These are phyloP conservation scores for Alcis repandata DNA, from an alignment of 2,888 invertebrate genomes.

Conservation along the genomic window DNA sequence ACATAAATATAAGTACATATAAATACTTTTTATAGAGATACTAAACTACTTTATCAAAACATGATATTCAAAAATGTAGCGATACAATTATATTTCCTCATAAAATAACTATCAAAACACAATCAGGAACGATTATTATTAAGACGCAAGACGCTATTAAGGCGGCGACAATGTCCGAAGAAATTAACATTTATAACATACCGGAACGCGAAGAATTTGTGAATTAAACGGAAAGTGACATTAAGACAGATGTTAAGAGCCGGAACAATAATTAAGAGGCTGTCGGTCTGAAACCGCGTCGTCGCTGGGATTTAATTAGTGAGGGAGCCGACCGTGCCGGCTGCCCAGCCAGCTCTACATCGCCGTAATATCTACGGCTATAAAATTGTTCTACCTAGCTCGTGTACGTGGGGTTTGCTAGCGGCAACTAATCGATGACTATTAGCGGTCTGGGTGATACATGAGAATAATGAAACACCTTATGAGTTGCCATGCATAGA, in stretches of 20 bases:
- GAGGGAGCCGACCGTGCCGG: slow-evolving; percentile 72
- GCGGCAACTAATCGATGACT: slow-evolving; percentile 21
- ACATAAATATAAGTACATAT: too few species aligned
- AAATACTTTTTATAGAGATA: too few species aligned
- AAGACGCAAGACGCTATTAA: slow-evolving; percentile 33
- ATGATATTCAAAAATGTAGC: too few species aligned
- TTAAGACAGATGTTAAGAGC: slow-evolving; percentile 85
- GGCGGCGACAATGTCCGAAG: slow-evolving; percentile 57
- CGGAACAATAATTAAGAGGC: slow-evolving; percentile 85
- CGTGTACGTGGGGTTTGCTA: slow-evolving; percentile 21
- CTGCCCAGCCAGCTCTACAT: slow-evolving; percentile 52
- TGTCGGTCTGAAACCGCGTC: slow-evolving; percentile 82
- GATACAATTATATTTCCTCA: not conserved
- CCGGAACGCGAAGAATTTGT: slow-evolving; percentile 69
- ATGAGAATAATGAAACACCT: not conserved
- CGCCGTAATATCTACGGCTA: slow-evolving; percentile 43
- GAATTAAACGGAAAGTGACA: slow-evolving; percentile 82
- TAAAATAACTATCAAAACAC: not conserved
- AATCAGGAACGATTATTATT: slow-evolving; percentile 1
- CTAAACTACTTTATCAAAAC: too few species aligned
- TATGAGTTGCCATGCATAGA: too few species aligned
- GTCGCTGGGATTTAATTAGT: slow-evolving; percentile 84
- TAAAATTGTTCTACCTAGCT: slow-evolving; percentile 37
- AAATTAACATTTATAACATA: slow-evolving; percentile 68
- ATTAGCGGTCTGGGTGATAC: slow-evolving; percentile 7